Evolutionary conservation across 2,888 invertebrate species (phyloP), one percentile per base, ranked within the genome.

Genomic region (Acleris laterana): DNA sequence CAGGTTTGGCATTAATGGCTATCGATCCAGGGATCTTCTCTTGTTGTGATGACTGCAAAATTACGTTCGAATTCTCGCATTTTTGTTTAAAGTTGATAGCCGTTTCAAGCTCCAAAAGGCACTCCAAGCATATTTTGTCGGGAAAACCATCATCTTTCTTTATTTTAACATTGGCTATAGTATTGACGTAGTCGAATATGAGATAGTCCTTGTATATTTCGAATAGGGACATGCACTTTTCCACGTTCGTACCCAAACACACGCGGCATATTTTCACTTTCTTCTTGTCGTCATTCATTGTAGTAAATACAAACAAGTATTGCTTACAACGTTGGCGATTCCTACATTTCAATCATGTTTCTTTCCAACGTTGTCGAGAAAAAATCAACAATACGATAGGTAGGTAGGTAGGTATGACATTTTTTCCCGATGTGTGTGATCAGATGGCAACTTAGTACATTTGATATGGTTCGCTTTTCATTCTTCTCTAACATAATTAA

Each of bases 51-150:
- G 74, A 72, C 7, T 69, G 76, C 32, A 89, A 73, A 17, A 85
- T 70, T 13, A 72, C 68, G 67, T 89, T 79, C 0, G 90, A 84
- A 46, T 68, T 77, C 69, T 85, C 83, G 72, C 91, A 92, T 68
- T 85, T 88, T 19, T 77, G 73, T 71, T 85, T 89, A 67, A 92
- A 91, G 25, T 75, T 76, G 7, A 88, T 66, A 0, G 87, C 86
- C 2, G 76, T 79, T 59, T 89, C 84, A 1, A 92, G 77, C 62
- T 88, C 86, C 6, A 80, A 42, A 16, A 88, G 78, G 70, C 92
- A 92, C 9, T 74, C 72, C 1, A 77, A 75, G 69, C 92, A 92
- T 71, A 92, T 90, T 69, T 70, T 79, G 32, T 80, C 75, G 0
- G 92, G 90, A n/a, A 88, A 75, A 1, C 85, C 85, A 69, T 91